These are phyloP conservation scores for Panurus biarmicus DNA, from an alignment of 2,113 vertebrate genomes.

Conservation along the genomic window DNA sequence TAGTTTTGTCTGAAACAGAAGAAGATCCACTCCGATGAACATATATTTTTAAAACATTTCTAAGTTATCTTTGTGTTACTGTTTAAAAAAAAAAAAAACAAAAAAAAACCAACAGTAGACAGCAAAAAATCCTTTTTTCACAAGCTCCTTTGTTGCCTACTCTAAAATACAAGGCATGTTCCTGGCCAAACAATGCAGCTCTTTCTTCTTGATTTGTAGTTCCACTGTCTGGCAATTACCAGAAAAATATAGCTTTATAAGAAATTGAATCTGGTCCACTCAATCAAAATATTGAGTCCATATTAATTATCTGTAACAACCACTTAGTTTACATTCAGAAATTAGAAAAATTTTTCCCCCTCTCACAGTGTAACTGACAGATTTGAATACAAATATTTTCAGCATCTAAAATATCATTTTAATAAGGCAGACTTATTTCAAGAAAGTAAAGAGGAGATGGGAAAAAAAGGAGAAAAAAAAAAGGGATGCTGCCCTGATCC, in stretches of 20 bases:
- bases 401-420: not conserved
- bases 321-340: not conserved
- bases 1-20: constrained; percentile 88
- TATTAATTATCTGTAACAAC: not conserved
- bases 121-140: not conserved
- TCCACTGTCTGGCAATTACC: constrained; percentile 17
- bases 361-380: not conserved
- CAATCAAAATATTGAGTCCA: not conserved
- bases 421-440: not conserved
- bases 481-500: not conserved
- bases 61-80: not conserved
- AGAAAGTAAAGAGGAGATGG: not conserved
- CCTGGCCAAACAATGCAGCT: constrained; percentile 16
- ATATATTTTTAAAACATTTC: not conserved
- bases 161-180: constrained; percentile 35
- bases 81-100: not conserved
- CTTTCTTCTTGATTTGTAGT: constrained; percentile 32
- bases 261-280: not conserved
- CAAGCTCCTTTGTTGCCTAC: constrained; percentile 15
- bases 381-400: not conserved
- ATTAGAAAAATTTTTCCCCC: not conserved
- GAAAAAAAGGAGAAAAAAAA: fast-evolving
- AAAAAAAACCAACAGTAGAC: not conserved
- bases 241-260: constrained; percentile 36
- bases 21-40: constrained; percentile 16